A percentile compares a stretch with the other conserved stretches of the same genome.
Conservation (phyloP, 2,113 vertebrate species). For the Catharus fuscescens region DNA sequence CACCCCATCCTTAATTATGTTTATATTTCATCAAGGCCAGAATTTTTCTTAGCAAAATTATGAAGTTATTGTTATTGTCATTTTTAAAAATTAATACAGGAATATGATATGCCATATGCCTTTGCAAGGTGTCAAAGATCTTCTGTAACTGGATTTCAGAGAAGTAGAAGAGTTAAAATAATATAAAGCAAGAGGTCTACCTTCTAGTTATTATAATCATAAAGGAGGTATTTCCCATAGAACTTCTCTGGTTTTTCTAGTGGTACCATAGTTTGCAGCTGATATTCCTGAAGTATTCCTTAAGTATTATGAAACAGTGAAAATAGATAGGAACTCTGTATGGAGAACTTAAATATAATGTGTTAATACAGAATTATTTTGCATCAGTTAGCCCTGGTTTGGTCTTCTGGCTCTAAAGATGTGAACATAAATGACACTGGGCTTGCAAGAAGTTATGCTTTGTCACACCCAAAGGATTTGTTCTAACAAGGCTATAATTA, state of each 20-base stretch:
- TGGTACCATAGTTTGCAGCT: neutral
- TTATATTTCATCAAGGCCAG: neutral
- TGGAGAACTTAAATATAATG: neutral
- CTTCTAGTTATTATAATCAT: neutral
- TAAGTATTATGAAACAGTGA: neutral
- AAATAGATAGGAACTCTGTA: neutral
- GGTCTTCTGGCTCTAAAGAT: neutral
- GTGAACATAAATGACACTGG: neutral
- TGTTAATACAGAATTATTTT: neutral
- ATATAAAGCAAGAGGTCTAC: neutral
- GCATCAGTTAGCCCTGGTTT: neutral
- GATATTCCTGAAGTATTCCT: neutral
- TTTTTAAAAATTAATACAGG: neutral
- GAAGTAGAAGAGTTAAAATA: neutral
- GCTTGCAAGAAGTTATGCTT: neutral
- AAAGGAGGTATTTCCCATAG: neutral
- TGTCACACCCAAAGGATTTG: neutral
- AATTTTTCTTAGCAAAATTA: neutral
- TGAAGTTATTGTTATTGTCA: neutral
- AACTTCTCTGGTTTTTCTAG: neutral
- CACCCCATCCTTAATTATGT: neutral
- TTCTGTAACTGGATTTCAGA: neutral
- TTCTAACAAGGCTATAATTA: neutral
- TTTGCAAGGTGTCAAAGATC: neutral
- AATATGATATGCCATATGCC: fast-evolving